Percentiles rank a stretch among this genome's conserved stretches.
phyloP scores from a whole-genome alignment of 2,113 vertebrate genomes.

The Sprattus sprattus region DNA sequence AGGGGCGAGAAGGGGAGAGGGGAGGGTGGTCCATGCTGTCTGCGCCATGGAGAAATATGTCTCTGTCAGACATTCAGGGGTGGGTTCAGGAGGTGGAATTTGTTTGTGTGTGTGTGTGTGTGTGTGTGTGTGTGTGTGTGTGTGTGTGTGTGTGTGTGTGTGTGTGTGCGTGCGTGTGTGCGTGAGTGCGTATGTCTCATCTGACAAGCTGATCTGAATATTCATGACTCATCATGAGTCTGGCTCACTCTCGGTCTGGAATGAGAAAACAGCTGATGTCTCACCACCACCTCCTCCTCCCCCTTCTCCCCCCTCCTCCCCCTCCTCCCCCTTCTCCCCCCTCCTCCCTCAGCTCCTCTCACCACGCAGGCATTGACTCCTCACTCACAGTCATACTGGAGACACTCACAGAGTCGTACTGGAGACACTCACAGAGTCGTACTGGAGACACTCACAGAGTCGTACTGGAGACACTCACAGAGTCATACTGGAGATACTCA shows the following conservation, averaged over 20 bases:
- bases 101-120: neutral
- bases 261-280: conserved; percentile 7
- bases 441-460: no score
- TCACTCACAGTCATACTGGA: no score
- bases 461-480: no score
- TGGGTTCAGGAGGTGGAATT: neutral
- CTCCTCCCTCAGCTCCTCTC: no score
- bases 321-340: no score
- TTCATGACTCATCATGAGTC: neutral
- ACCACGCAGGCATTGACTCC: no score
- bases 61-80: neutral
- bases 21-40: neutral
- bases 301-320: no score
- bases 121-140: neutral
- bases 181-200: neutral
- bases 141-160: no score
- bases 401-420: no score
- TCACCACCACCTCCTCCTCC: no score
- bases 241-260: neutral
- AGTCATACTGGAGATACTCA: no score
- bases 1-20: neutral
- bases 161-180: neutral
- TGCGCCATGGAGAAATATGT: neutral
- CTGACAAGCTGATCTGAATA: conserved; percentile 16
- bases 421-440: no score